These are phyloP conservation scores for Dendrocopos noguchii DNA, from an alignment of 2,113 vertebrate genomes.

Conservation along the genomic window DNA sequence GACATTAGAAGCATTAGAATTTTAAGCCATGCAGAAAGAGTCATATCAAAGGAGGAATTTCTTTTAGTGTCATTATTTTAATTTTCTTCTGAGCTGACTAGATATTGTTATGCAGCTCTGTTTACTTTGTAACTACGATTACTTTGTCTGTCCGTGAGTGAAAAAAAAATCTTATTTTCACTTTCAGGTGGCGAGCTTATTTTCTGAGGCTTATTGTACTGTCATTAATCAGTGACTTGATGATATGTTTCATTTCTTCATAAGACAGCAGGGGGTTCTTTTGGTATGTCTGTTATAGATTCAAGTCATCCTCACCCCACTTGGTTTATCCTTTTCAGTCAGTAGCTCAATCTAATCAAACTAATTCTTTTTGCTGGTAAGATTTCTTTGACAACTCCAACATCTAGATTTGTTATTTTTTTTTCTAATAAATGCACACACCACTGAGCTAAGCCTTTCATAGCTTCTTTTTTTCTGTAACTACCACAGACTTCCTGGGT, in stretches of 20 bases:
- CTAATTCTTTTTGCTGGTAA: neutral
- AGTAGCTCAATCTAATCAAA: neutral
- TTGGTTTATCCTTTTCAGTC: neutral
- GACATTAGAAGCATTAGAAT: neutral
- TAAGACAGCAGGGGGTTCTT: neutral
- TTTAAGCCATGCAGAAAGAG: neutral
- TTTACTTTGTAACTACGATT: neutral
- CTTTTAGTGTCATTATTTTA: conserved; percentile 17
- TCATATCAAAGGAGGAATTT: neutral
- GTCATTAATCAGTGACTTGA: neutral
- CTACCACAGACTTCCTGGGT: neutral
- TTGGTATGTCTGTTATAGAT: neutral
- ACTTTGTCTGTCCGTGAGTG: neutral
- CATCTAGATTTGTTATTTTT: neutral
- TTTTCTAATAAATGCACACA: neutral
- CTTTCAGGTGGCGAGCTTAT: neutral
- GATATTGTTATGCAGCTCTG: neutral
- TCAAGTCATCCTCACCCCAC: neutral
- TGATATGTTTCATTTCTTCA: neutral
- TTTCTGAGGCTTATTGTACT: neutral
- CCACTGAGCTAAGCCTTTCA: neutral
- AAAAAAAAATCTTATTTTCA: neutral
- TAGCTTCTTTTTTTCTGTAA: neutral
- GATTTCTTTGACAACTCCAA: neutral
- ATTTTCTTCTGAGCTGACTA: conserved; percentile 2